Conservation (phyloP, 2,888 invertebrate genomes). For the Thereva nobilitata region DNA sequence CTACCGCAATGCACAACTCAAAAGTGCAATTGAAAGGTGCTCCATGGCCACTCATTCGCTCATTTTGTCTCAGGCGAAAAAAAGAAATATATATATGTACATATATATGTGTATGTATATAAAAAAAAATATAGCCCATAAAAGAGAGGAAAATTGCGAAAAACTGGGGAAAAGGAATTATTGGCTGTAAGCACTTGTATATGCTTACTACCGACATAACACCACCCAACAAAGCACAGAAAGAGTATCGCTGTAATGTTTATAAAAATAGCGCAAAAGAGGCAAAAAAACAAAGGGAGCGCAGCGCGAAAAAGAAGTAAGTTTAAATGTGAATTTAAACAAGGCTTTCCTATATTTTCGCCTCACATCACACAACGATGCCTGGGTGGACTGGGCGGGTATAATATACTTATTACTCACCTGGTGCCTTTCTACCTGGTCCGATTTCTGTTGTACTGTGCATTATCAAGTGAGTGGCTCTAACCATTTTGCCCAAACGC, state of each 20-base stretch:
- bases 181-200: constrained; percentile 34
- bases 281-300: constrained; percentile 10
- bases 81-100: not conserved
- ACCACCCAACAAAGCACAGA: constrained; percentile 31
- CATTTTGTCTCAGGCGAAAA: constrained; percentile 36
- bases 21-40: constrained; percentile 36
- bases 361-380: constrained; percentile 18
- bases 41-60: constrained; percentile 36
- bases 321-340: constrained; percentile 20
- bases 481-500: constrained; percentile 19
- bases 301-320: constrained; percentile 17
- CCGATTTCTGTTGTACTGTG: no score
- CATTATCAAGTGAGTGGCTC: no score
- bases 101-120: constrained; percentile 5
- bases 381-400: not conserved
- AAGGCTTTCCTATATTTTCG: constrained; percentile 24
- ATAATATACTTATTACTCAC: no score
- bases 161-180: constrained; percentile 25
- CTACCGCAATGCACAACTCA: constrained; percentile 30
- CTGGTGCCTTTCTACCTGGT: no score
- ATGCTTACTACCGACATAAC: constrained; percentile 30
- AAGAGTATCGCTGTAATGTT: constrained; percentile 36
- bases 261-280: constrained; percentile 14
- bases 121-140: not conserved
- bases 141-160: not conserved